A percentile compares a stretch with the other conserved stretches of the same genome.
Evolutionary conservation across 1,140 invertebrate genomes (phyloP).

Genomic region (Pteromalus puparum): DNA sequence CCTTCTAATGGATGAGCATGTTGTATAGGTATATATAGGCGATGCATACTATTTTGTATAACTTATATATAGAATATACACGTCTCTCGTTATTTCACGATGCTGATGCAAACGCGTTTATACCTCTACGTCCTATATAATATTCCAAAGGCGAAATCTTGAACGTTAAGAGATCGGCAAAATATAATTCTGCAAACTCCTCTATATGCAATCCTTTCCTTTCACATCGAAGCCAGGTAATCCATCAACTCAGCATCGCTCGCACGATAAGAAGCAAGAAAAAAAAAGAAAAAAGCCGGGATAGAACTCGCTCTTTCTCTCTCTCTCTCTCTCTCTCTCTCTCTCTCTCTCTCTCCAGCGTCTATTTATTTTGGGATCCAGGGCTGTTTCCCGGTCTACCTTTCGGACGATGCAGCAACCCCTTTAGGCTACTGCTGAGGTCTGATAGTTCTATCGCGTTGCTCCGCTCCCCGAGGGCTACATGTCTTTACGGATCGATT

Average conservation of each 20-base stretch:
- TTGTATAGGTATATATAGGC: background rate
- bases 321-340: too few species aligned
- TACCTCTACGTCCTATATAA: too few species aligned
- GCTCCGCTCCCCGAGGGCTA: background rate
- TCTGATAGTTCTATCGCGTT: background rate
- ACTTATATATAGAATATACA: background rate
- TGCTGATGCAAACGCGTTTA: background rate
- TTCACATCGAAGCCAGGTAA: background rate
- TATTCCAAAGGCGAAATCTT: background rate
- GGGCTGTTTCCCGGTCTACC: background rate
- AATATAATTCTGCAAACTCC: background rate
- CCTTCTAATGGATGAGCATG: background rate
- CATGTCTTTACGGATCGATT: constrained; percentile 24
- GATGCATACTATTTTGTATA: background rate
- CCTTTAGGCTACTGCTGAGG: background rate
- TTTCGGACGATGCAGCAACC: constrained; percentile 1
- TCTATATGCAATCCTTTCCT: background rate
- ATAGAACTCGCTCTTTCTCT: constrained; percentile 19
- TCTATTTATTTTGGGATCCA: constrained; percentile 53
- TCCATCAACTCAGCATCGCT: background rate
- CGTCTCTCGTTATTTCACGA: background rate
- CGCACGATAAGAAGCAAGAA: background rate
- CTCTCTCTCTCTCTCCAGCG: too few species aligned
- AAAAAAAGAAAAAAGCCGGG: background rate
- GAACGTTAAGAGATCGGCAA: background rate